Base-by-base conservation (phyloP, 1,140 invertebrate genomes). In the Drosophila nebulosa region DNA sequence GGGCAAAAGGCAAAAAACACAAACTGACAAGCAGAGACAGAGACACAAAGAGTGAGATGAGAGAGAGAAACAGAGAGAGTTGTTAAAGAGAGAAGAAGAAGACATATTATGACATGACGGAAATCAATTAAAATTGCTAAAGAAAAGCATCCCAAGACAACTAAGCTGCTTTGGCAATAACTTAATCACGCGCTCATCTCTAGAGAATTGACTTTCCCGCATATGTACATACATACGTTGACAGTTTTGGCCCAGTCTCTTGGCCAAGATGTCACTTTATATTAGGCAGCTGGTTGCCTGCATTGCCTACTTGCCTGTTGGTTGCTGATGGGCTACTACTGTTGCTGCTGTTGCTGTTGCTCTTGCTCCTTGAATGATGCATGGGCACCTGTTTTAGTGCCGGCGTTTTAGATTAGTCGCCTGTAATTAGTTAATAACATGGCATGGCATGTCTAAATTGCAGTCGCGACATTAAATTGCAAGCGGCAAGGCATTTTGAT, bases 381-480 rank as follows among this genome's bases (percentile, higher is more conserved):
- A 85, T 88, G 84, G 84, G 84, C 83, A 88, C 84, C 83, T 88
- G 83, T 88, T 78, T 73, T 60, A 69, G 68, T 56, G 73, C 74
- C 83, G 84, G 83, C 75, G 74, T 78, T 86, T 86, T 90, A 90
- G 89, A 90, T 90, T 90, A 90, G 89, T 89, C 85, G 79, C 81
- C 85, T 85, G 89, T 90, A 90, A 90, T 90, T 90, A 90, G 89
- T 90, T 90, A 90, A 90, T 90, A 90, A 90, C 89, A 90, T 90
- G 89, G 89, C 89, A 89, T 76, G 89, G 88, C 81, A 85, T 90
- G 89, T 88, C 85, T 90, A 90, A 90, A 90, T 86, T 83, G 84
- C 73, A 79, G 74, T 69, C 79, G 73, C 69, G 70, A 79, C 78
- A 90, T 72, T 69, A 74, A 84, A 83, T 89, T 86, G 83, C 70